Percentiles rank a stretch among this genome's conserved stretches.
Evolutionary conservation across 2,797 vertebrate species (phyloP).

Genomic region (Periparus ater): DNA sequence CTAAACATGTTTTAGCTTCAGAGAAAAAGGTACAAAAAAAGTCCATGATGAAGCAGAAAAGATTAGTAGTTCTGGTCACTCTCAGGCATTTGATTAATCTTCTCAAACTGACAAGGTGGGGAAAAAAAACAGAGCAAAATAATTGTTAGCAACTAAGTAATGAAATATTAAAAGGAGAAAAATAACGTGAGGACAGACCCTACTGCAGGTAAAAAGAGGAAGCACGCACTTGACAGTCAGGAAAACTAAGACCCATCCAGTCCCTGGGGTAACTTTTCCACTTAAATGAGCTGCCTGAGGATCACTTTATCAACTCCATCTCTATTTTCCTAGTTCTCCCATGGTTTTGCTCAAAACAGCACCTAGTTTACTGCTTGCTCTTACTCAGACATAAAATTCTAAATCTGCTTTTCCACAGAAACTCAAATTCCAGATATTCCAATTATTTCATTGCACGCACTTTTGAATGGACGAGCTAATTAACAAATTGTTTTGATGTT

Average conservation of each 20-base stretch:
- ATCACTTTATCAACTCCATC: not conserved
- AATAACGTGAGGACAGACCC: not conserved
- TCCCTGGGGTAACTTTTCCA: not conserved
- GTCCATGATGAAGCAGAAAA: not conserved
- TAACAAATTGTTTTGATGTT: not conserved
- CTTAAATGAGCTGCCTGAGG: not conserved
- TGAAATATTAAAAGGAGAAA: not conserved
- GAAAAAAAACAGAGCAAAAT: not conserved
- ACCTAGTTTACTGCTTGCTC: not conserved
- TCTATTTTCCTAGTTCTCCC: not conserved
- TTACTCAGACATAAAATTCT: not conserved
- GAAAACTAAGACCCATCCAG: not conserved
- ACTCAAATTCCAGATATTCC: not conserved
- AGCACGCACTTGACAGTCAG: not conserved
- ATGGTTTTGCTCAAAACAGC: not conserved
- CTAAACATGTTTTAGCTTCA: not conserved
- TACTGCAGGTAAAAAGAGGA: not conserved
- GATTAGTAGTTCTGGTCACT: not conserved
- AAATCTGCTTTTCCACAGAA: not conserved
- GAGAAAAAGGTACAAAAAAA: not conserved
- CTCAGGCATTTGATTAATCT: not conserved
- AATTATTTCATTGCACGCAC: not conserved
- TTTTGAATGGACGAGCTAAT: not conserved
- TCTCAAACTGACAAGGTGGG: not conserved
- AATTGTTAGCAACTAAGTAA: not conserved